phyloP scores from a whole-genome alignment of 2,888 invertebrate species.

The Ganaspis brasiliensis region DNA sequence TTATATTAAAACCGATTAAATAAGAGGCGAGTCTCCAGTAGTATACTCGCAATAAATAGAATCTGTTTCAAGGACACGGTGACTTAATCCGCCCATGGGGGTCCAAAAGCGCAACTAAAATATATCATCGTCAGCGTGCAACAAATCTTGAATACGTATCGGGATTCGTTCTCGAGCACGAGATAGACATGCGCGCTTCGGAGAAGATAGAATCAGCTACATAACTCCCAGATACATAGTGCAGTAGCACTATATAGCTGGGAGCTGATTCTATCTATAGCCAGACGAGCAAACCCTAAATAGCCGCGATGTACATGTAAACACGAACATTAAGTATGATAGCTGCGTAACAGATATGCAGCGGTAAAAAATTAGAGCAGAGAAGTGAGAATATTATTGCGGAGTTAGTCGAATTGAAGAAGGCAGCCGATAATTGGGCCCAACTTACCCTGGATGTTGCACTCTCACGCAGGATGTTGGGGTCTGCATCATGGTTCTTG shows the following conservation, averaged over 20 bases:
- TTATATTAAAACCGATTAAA: no score
- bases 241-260: conserved; percentile 53
- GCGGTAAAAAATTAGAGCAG: conserved; percentile 40
- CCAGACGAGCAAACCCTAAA: conserved; percentile 78
- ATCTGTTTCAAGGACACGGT: conserved; percentile 3
- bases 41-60: background rate
- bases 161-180: background rate
- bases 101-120: conserved; percentile 1
- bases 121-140: background rate
- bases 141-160: background rate
- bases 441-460: conserved; percentile 72
- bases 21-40: no score
- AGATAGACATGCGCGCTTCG: conserved; percentile 37
- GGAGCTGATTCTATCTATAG: conserved; percentile 78
- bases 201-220: conserved; percentile 52
- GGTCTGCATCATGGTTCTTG: conserved; percentile 81
- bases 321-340: conserved; percentile 54
- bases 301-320: conserved; percentile 70
- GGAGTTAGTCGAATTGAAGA: no score
- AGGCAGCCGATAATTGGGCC: no score
- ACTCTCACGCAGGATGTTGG: conserved; percentile 60
- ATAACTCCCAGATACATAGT: conserved; percentile 42
- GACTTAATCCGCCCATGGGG: background rate
- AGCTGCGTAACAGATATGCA: conserved; percentile 49
- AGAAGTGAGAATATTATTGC: background rate